Base-by-base conservation (phyloP, 2,113 vertebrate species). In the Dipodomys spectabilis region DNA sequence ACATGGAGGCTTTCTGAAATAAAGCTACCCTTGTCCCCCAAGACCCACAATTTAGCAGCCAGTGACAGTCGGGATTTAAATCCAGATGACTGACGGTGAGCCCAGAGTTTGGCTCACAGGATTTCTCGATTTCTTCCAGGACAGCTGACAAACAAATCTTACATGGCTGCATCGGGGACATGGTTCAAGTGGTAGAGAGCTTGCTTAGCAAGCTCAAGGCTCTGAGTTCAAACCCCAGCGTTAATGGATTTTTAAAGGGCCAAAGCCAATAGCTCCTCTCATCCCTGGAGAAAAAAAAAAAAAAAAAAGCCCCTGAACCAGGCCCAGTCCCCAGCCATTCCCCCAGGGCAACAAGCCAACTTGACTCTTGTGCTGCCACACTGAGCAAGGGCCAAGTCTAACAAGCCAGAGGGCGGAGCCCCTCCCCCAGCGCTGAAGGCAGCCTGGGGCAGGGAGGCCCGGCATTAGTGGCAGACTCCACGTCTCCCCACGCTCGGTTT, bases 401-500 rank as follows among this genome's bases (percentile, higher is more conserved):
- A 57, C 15, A 57, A 13, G 53, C 53, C 53, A 53, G 49, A 53
- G 49, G 12, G 49, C 39, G 3, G 39, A 39, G 39, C 39, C 30
- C 44, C 79, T 67, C 81, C 69, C 35, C 53, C 53, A 57, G 13
- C 53, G 53, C 53, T 13, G 53, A 57, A 16, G 53, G 53, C 0
- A 2, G 78, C 81, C 45, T 64, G 44, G 82, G 45, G 57, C 49
- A 25, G 57, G 78, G 67, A 75, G 78, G 82, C 82, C 32, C 83
- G 25, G 85, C 74, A 32, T 93, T 95, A 89, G 92, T 49, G 94
- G 82, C 94, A 95, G 82, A 32, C 75, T 82, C 73, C 53, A 92
- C 12, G 96, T 95, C 94, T 97, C 91, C 97, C 97, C 97, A 93
- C 96, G 98, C 95, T 97, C 85, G 92, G 93, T 5, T 73, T 96